Percentiles rank a stretch among this genome's conserved stretches.
phyloP scores from a whole-genome alignment of 1,140 invertebrate genomes.

The Potamilus streckersoni region DNA sequence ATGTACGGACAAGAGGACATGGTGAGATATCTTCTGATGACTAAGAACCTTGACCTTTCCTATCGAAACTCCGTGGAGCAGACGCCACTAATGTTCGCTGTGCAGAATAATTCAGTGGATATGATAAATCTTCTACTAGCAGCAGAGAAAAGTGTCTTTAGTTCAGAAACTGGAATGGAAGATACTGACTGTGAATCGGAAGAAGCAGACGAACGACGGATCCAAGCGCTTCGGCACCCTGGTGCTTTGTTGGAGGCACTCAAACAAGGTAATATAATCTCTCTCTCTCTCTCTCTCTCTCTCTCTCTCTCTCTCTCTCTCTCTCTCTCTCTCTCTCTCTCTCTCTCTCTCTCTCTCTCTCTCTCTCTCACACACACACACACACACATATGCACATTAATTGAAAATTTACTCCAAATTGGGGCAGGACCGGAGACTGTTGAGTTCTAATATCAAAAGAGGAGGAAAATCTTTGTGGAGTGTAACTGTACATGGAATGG shows the following conservation, averaged over 20 bases:
- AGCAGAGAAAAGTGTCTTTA: slow-evolving; percentile 12
- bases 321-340: no score
- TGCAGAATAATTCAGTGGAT: slow-evolving; percentile 28
- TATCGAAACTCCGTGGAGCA: slow-evolving; percentile 24
- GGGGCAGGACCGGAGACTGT: no score
- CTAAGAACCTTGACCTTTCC: slow-evolving; percentile 11
- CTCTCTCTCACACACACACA: no score
- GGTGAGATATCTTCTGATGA: slow-evolving; percentile 20
- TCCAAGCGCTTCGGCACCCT: slow-evolving; percentile 15
- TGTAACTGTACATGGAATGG: no score
- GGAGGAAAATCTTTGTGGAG: no score
- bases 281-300: no score
- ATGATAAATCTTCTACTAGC: slow-evolving; percentile 21
- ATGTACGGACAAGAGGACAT: slow-evolving; percentile 15
- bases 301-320: no score
- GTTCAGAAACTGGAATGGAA: not conserved
- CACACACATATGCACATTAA: no score
- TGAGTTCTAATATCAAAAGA: no score
- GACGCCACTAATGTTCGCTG: slow-evolving; percentile 19
- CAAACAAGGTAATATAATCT: slow-evolving; percentile 13
- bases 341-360: no score
- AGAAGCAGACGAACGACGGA: not conserved
- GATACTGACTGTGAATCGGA: not conserved
- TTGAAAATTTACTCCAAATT: no score
- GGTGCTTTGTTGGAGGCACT: slow-evolving; percentile 29